Evolutionary conservation across 2,888 invertebrate species (phyloP).

Genomic region (Nasonovia ribisnigri): DNA sequence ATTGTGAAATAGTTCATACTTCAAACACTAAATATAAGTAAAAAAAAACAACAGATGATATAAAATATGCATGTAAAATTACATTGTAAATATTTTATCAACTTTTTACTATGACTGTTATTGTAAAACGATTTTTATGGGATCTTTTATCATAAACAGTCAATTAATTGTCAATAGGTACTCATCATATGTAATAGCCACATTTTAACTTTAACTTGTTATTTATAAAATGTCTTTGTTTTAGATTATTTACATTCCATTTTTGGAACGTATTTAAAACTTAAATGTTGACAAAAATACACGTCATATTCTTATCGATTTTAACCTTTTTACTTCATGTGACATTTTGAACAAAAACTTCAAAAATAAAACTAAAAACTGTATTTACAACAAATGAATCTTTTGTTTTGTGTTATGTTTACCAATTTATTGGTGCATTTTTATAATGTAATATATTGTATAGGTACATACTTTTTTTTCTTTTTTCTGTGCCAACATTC

Average conservation of each 20-base stretch:
- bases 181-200: background rate
- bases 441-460: background rate
- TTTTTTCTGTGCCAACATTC: slow-evolving; percentile 18
- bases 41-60: background rate
- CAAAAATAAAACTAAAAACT: background rate
- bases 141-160: background rate
- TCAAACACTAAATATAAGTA: too few species aligned
- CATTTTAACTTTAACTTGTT: background rate
- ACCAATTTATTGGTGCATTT: background rate
- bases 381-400: background rate
- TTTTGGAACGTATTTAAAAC: background rate
- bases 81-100: background rate
- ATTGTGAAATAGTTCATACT: too few species aligned
- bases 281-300: background rate
- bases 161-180: background rate
- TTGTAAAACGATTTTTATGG: background rate
- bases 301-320: background rate
- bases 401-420: background rate
- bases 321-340: background rate
- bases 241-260: background rate
- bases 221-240: background rate
- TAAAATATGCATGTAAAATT: background rate
- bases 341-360: background rate
- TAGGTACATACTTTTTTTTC: slow-evolving; percentile 45
- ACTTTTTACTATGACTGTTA: background rate